Percentiles rank a stretch among this genome's conserved stretches.
Conservation (phyloP, 2,888 invertebrate species). For the Hypena proboscidalis region DNA sequence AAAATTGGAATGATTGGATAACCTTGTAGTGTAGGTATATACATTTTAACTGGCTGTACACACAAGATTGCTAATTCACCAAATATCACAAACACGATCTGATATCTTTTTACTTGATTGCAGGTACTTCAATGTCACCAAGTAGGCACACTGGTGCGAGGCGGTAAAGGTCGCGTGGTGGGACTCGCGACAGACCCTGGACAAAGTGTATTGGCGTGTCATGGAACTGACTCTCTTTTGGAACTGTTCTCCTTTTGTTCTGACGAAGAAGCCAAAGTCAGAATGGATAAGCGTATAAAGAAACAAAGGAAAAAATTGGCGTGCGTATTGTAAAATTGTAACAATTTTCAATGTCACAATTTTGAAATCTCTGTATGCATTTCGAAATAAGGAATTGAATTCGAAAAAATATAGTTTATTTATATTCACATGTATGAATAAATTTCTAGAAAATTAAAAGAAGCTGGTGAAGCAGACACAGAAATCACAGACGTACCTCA, state of each 20-base stretch:
- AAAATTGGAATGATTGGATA: too few relatives aligned
- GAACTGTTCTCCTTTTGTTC: constrained; percentile 94
- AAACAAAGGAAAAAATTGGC: constrained; percentile 88
- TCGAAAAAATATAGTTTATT: constrained; percentile 48
- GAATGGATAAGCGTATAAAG: constrained; percentile 91
- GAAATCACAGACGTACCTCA: constrained; percentile 63
- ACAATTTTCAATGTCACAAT: too few relatives aligned
- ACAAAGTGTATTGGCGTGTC: constrained; percentile 90
- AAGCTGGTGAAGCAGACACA: constrained; percentile 60
- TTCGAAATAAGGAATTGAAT: too few relatives aligned
- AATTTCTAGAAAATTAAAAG: constrained; percentile 67
- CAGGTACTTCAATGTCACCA: constrained; percentile 89
- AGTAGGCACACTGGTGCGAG: constrained; percentile 92
- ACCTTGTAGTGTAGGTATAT: too few relatives aligned
- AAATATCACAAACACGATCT: background rate
- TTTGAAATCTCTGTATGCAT: too few relatives aligned
- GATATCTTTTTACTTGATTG: constrained; percentile 2
- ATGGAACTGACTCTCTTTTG: constrained; percentile 92
- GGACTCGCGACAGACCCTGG: constrained; percentile 90
- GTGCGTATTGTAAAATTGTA: too few relatives aligned
- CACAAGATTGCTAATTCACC: too few relatives aligned
- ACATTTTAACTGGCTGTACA: too few relatives aligned
- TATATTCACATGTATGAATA: background rate
- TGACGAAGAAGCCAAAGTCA: constrained; percentile 89
- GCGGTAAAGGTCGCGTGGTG: constrained; percentile 92